phyloP scores from a whole-genome alignment of 2,797 vertebrate genomes.

The Chelonia mydas region DNA sequence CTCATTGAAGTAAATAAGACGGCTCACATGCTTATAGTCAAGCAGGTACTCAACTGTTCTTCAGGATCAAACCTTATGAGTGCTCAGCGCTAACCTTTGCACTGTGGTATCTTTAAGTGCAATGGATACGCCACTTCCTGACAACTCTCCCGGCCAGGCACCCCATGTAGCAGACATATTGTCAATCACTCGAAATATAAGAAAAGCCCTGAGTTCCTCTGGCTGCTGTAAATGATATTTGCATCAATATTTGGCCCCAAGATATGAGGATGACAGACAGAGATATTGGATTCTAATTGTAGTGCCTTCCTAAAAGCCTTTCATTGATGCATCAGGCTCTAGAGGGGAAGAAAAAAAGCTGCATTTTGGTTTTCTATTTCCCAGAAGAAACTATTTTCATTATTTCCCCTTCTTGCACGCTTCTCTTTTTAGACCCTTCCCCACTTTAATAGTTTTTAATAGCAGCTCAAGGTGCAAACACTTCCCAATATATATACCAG shows the following conservation, averaged over 20 bases:
- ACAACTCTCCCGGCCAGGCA: neutral
- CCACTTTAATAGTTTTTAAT: constrained; percentile 1
- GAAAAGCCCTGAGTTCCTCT: neutral
- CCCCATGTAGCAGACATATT: neutral
- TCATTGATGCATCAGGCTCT: neutral
- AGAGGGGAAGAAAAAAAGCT: neutral
- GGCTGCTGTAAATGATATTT: neutral
- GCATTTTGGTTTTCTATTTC: neutral
- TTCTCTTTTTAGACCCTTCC: neutral
- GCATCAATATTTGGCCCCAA: neutral
- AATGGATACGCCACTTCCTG: neutral
- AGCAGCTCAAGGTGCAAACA: neutral
- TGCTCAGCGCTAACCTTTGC: neutral
- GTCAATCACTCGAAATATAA: neutral
- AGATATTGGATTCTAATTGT: neutral
- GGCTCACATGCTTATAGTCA: neutral
- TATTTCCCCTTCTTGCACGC: neutral
- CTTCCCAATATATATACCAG: neutral
- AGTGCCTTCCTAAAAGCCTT: neutral
- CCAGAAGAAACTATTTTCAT: neutral
- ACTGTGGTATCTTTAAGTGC: neutral
- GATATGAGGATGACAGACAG: neutral
- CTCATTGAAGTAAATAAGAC: neutral
- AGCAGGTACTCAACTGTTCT: neutral
- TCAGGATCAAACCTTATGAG: neutral